Percentiles rank a stretch among this genome's conserved stretches.
Conservation (phyloP, 2,888 invertebrate genomes). For the Hololepta plana region DNA sequence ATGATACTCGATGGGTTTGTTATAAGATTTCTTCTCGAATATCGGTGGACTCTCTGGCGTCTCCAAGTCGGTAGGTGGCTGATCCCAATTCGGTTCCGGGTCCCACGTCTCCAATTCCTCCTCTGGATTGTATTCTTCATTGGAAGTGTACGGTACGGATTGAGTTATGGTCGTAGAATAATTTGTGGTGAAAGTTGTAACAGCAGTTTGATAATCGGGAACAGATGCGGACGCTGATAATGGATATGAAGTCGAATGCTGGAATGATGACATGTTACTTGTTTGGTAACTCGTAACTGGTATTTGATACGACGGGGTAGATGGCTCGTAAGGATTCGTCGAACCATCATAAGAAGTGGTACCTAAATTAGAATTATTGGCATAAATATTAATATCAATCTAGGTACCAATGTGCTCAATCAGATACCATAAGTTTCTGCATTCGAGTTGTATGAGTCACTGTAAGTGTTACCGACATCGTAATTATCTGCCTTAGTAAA, state of each 20-base stretch:
- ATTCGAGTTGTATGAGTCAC: slow-evolving; percentile 12
- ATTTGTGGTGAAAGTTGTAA: too few species aligned
- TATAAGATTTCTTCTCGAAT: slow-evolving; percentile 40
- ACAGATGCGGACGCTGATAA: too few species aligned
- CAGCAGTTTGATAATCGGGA: slow-evolving; percentile 5
- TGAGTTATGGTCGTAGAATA: too few species aligned
- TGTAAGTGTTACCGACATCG: too few species aligned
- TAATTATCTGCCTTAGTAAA: slow-evolving; percentile 12
- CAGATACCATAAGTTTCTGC: background rate
- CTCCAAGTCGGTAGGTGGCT: slow-evolving; percentile 24
- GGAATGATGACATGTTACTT: too few species aligned
- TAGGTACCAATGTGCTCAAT: too few species aligned
- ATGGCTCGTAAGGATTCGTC: slow-evolving; percentile 3
- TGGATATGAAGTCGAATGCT: too few species aligned
- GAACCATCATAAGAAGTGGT: slow-evolving; percentile 1
- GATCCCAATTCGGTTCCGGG: too few species aligned
- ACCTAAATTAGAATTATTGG: slow-evolving; percentile 6
- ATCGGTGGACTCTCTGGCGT: slow-evolving; percentile 49
- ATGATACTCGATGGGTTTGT: slow-evolving; percentile 37
- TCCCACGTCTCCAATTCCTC: slow-evolving; percentile 28
- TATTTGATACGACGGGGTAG: slow-evolving; percentile 6
- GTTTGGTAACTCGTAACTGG: too few species aligned
- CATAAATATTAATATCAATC: slow-evolving; percentile 6
- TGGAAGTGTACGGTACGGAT: too few species aligned
- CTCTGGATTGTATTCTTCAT: slow-evolving; percentile 25